These are phyloP conservation scores for Salticus scenicus DNA, from an alignment of 2,888 invertebrate species.

Conservation along the genomic window DNA sequence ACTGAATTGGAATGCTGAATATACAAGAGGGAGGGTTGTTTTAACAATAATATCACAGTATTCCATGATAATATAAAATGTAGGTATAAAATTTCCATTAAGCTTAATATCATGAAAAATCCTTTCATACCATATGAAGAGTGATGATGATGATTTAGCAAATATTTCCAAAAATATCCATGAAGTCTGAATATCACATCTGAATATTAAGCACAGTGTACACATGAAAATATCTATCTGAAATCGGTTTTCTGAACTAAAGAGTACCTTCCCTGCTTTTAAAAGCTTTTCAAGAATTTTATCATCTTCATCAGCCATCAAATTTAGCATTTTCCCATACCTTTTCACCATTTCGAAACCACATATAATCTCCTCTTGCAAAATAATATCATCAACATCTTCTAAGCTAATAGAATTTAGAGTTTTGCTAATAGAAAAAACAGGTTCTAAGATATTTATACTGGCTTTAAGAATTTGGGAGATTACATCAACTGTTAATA, in stretches of 20 bases:
- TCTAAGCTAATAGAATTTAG: constrained; percentile 6
- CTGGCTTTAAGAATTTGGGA: background rate
- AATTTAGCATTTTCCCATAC: constrained; percentile 35
- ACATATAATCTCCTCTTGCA: constrained; percentile 31
- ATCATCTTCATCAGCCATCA: background rate
- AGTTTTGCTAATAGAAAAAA: background rate
- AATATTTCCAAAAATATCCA: constrained; percentile 33
- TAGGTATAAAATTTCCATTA: background rate
- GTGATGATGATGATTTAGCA: constrained; percentile 29
- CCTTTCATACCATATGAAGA: constrained; percentile 40
- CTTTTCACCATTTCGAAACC: constrained; percentile 31
- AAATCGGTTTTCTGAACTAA: background rate
- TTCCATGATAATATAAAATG: constrained; percentile 4
- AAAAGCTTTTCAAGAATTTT: constrained; percentile 28
- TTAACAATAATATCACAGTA: constrained; percentile 53
- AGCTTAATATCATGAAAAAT: background rate
- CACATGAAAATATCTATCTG: constrained; percentile 47
- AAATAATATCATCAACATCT: background rate
- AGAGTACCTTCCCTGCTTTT: constrained; percentile 31
- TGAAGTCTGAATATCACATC: constrained; percentile 24
- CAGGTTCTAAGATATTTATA: background rate
- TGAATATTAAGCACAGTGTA: constrained; percentile 40
- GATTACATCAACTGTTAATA: background rate
- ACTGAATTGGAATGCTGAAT: constrained; percentile 34
- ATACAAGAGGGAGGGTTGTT: constrained; percentile 41